Percentiles rank a stretch among this genome's conserved stretches.
phyloP scores from a whole-genome alignment of 2,888 invertebrate species.

The Sarcophaga subvicina region DNA sequence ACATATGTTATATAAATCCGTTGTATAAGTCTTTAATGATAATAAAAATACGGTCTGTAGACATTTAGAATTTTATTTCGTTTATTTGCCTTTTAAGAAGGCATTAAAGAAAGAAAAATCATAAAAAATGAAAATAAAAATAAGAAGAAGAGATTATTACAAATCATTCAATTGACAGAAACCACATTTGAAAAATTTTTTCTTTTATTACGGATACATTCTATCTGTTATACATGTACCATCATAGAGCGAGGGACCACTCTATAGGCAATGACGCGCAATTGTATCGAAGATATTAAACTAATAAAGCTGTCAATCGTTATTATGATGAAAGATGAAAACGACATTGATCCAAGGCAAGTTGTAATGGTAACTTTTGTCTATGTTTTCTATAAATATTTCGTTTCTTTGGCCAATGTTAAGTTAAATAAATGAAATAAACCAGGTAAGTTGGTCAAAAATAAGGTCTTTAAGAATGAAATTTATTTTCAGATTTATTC shows the following conservation, averaged over 20 bases:
- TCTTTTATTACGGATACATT: not conserved
- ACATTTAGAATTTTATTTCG: slow-evolving; percentile 19
- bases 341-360: slow-evolving; percentile 27
- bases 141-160: slow-evolving; percentile 37
- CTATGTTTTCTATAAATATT: not conserved
- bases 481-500: too few relatives aligned
- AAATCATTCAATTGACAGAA: slow-evolving; percentile 53
- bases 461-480: too few relatives aligned
- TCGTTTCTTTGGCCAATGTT: not conserved
- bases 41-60: slow-evolving; percentile 10
- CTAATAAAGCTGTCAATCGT: slow-evolving; percentile 54
- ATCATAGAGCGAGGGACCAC: not conserved
- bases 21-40: not conserved
- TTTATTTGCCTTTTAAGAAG: not conserved
- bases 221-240: too few relatives aligned
- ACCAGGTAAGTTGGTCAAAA: too few relatives aligned
- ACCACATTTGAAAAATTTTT: slow-evolving; percentile 32
- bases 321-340: slow-evolving; percentile 7
- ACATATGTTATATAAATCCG: not conserved
- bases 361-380: not conserved
- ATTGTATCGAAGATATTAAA: slow-evolving; percentile 39
- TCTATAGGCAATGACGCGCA: not conserved
- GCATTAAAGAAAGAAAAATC: not conserved
- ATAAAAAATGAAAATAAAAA: too few relatives aligned
- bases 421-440: not conserved